Evolutionary conservation across 1,140 invertebrate genomes (phyloP), one percentile per base, ranked within the genome.

Genomic region (Bombus pascuorum): DNA sequence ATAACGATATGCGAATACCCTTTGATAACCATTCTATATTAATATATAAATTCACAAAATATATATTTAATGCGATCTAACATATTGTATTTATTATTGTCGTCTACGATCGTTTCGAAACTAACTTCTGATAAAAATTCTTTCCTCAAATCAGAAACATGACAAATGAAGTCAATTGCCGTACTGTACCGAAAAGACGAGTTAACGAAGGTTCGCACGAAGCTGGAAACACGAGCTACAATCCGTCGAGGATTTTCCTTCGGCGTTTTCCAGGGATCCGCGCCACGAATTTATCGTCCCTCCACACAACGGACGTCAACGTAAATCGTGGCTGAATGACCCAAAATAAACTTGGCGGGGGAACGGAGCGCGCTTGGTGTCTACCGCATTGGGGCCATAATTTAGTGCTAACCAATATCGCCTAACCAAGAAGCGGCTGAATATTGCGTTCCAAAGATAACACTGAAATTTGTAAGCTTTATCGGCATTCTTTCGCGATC

Each of bases 361-460:
- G 12, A 57, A 12, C 10, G 37, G 53, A 57, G 42, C 53, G 71
- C 34, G 81, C 32, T 59, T 22, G 81, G 72, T 83, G 81, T 83
- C 81, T 75, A 83, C 81, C 81, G 70, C 72, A 83, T 66, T n/a
- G 81, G 47, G 71, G 81, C 81, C 81, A 83, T 83, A 66, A 83
- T 83, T 83, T 66, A 75, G 32, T 59, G 81, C 32, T 66, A 47
- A 75, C 81, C 81, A 75, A 83, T 83, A 83, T 66, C 72, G 81
- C 44, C 32, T 66, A 75, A 59, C 79, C 70, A 81, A 73, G 71
- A 72, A 74, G 13, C 81, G 59, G 72, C 72, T 53, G 22, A 66
- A 66, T 53, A 83, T 83, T 66, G 81, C 81, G 72, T 83, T 83
- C 72, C 72, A 8, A 74, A 37, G 81, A 83, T 83, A 83, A 83